phyloP scores from a whole-genome alignment of 2,113 vertebrate genomes.

The Ranitomeya variabilis region DNA sequence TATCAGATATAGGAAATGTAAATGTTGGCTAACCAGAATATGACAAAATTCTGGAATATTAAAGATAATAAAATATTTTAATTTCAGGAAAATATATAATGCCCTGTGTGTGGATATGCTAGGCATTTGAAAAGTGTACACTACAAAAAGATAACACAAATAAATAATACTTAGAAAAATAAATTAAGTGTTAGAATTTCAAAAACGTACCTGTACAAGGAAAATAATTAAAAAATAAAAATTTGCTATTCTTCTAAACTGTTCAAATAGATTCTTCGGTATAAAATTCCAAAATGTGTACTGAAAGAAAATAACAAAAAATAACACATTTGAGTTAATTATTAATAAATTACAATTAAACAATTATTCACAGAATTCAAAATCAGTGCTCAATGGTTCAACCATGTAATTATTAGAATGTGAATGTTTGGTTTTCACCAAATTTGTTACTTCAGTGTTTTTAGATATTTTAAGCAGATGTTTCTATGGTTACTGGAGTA shows the following conservation, averaged over 20 bases:
- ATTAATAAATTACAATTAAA: neutral
- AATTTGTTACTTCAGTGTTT: too few relatives aligned
- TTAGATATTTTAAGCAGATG: too few relatives aligned
- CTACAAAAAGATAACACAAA: neutral
- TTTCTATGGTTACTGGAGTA: too few relatives aligned
- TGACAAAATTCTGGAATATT: neutral
- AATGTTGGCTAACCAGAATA: too few relatives aligned
- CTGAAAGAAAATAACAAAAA: conserved; percentile 69
- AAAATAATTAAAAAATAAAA: conserved; percentile 99
- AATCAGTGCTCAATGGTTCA: neutral
- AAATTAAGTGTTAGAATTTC: neutral
- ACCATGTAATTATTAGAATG: neutral
- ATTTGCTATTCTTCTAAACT: conserved; percentile 97
- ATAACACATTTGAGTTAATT: neutral
- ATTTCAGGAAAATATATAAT: too few relatives aligned
- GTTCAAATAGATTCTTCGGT: conserved; percentile 97
- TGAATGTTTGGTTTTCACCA: neutral
- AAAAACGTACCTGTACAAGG: conserved; percentile 89
- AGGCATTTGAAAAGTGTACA: neutral
- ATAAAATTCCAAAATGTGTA: conserved; percentile 99
- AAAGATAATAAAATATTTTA: neutral
- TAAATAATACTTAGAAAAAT: neutral
- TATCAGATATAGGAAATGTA: too few relatives aligned
- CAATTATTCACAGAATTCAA: neutral
- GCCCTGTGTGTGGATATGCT: too few relatives aligned